Base-by-base conservation (phyloP, 2,888 invertebrate genomes). In the Dysmachus trigonus region DNA sequence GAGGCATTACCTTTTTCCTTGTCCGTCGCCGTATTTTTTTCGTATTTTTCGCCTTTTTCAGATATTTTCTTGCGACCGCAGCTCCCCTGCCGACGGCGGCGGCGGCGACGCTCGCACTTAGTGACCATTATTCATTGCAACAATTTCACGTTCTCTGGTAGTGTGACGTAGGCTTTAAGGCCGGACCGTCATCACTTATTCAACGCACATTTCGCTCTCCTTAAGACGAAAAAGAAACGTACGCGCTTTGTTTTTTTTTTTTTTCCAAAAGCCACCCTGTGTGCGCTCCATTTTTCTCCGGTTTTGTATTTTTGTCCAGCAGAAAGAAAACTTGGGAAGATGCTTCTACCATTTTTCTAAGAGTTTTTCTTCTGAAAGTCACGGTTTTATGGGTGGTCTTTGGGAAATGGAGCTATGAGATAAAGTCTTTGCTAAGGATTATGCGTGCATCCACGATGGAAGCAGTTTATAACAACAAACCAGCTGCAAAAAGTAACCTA, bases 61-160 rank as follows among this genome's bases (percentile, higher is more conserved):
- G 38, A 41, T 41, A 41, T 3, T 47, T 51, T 81, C 30, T 81
- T 81, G 13, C 51, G 41, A 31, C 31, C 51, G 79, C 79, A 51
- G 15, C 33, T 79, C 47, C 53, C 62, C 38, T 41, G 38, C 38
- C 38, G 31, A 30, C 22, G 38, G 38, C 72, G 38, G 27, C 38
- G 22, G 31, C 22, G 38, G 38, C 72, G 38, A 15, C 38, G 22
- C 51, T 72, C 33, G 15, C 72, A 41, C 71, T 47, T 84, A 41
- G 73, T 30, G 73, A 84, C 84, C 73, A 84, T 84, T 84, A 84
- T 84, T 84, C 84, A 84, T 84, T 84, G 73, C 84, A 47, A 82
- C 82, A 82, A 62, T 62, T 35, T 82, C 38, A 31, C 71, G 71
- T 51, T 35, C 18, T 74, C 31, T 71, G 1, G 47, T 47, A 41